Conservation (phyloP, 2,888 invertebrate genomes). For the Strigamia crassipes region DNA sequence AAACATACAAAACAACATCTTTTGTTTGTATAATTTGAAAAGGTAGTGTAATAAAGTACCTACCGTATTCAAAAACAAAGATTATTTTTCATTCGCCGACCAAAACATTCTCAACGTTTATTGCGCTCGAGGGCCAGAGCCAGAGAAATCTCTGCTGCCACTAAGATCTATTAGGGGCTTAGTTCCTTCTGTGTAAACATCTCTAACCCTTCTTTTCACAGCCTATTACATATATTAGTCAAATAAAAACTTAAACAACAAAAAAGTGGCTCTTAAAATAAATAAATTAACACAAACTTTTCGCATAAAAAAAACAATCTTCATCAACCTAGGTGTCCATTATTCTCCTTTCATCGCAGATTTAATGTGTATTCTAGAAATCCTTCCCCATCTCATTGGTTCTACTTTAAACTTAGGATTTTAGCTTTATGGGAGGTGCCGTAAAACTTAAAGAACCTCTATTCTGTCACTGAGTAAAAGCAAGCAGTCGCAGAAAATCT, state of each 20-base stretch:
- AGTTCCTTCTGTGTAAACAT: conserved; percentile 12
- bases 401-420: conserved; percentile 31
- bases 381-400: conserved; percentile 17
- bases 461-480: conserved; percentile 5
- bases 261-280: background rate
- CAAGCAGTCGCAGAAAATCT: conserved; percentile 10
- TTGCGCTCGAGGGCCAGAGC: conserved; percentile 18
- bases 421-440: conserved; percentile 22
- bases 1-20: background rate
- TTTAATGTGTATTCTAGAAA: conserved; percentile 28
- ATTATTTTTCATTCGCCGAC: conserved; percentile 39
- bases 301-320: conserved; percentile 5
- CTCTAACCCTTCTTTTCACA: conserved; percentile 16
- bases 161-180: conserved; percentile 40
- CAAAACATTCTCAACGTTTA: conserved; percentile 33
- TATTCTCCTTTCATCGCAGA: background rate
- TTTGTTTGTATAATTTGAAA: conserved; percentile 6
- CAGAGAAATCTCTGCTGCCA: conserved; percentile 37
- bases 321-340: conserved; percentile 25
- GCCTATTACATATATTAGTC: conserved; percentile 32
- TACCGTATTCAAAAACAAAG: background rate
- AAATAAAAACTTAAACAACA: background rate
- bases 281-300: conserved; percentile 36
- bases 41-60: conserved; percentile 14
- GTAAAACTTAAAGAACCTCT: conserved; percentile 35